These are phyloP conservation scores for Solenopsis fugax DNA, from an alignment of 1,140 invertebrate genomes.

Conservation along the genomic window DNA sequence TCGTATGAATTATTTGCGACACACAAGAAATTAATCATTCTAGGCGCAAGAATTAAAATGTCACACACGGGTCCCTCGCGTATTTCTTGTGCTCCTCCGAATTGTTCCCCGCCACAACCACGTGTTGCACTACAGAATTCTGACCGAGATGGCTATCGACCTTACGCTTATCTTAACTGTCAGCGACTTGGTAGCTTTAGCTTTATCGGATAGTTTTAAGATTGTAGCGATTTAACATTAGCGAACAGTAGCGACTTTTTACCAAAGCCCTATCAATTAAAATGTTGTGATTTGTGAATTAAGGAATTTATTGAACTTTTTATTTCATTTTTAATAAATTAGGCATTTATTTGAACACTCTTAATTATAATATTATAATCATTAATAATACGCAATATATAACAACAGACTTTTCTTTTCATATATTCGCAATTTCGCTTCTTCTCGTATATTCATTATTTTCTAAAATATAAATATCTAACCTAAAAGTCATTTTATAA, in stretches of 20 bases:
- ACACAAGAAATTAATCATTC: constrained; percentile 29
- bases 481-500: not conserved
- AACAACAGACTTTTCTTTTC: not conserved
- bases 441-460: not conserved
- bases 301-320: not conserved
- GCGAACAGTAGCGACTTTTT: not conserved
- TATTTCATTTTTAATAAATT: not conserved
- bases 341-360: constrained; percentile 25
- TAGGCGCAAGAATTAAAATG: constrained; percentile 38
- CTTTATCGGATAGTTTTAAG: not conserved
- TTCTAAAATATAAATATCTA: not conserved
- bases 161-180: constrained; percentile 4
- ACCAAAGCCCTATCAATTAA: not conserved
- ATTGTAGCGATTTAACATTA: not conserved
- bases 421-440: not conserved
- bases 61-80: constrained; percentile 17
- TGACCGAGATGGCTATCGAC: constrained; percentile 56
- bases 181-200: not conserved
- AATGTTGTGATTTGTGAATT: not conserved
- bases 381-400: not conserved
- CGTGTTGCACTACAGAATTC: constrained; percentile 73
- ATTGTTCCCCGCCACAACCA: constrained; percentile 71
- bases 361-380: constrained; percentile 15
- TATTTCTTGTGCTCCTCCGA: constrained; percentile 47
- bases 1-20: constrained; percentile 21